phyloP scores from a whole-genome alignment of 2,888 invertebrate genomes.

The Himalopsyche kuldschensis region DNA sequence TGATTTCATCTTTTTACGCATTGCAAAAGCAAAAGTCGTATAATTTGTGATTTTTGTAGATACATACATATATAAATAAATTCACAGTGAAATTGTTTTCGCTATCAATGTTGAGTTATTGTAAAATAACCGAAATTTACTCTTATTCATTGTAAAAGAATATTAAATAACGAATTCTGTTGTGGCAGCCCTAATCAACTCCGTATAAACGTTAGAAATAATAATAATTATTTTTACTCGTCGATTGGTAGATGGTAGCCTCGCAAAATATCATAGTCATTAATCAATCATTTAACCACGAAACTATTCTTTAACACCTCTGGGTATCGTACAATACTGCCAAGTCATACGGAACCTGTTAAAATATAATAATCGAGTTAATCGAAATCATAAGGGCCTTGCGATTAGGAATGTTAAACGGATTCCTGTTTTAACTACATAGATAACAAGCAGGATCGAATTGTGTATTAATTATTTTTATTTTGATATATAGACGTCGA shows the following conservation, averaged over 20 bases:
- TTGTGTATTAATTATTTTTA: background rate
- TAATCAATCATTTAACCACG: constrained; percentile 55
- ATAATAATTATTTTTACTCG: background rate
- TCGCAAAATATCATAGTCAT: constrained; percentile 47
- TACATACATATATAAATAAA: too few species aligned
- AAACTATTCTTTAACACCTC: constrained; percentile 55
- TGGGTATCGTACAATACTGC: constrained; percentile 48
- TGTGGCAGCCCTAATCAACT: background rate
- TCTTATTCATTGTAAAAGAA: too few species aligned
- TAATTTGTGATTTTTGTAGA: too few species aligned
- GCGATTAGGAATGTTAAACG: constrained; percentile 57
- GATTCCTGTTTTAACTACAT: constrained; percentile 44
- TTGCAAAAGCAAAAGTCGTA: too few species aligned
- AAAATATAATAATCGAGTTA: constrained; percentile 62
- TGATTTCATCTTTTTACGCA: too few species aligned
- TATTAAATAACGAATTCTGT: too few species aligned
- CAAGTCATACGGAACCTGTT: constrained; percentile 58
- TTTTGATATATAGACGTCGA: background rate
- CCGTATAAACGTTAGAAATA: background rate
- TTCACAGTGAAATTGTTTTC: too few species aligned
- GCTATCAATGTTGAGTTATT: too few species aligned
- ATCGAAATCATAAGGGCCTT: constrained; percentile 57
- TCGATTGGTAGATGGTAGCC: constrained; percentile 11
- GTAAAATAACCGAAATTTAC: too few species aligned
- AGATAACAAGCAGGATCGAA: background rate